These are phyloP conservation scores for Polypterus senegalus DNA, from an alignment of 2,113 vertebrate species.

Conservation along the genomic window DNA sequence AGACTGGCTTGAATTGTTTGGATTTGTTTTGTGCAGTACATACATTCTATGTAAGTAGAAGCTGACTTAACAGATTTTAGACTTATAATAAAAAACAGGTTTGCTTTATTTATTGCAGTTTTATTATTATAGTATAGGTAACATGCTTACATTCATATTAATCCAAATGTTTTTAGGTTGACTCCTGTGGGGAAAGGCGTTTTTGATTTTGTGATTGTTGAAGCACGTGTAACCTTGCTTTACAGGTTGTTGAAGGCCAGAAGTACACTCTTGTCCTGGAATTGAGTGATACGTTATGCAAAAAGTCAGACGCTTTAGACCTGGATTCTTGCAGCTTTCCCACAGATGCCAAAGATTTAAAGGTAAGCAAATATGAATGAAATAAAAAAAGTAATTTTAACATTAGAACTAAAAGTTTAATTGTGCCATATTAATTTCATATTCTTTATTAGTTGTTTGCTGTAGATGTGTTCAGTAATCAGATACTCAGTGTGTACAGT, in stretches of 20 bases:
- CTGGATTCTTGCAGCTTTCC: conserved; percentile 40
- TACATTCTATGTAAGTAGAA: no score
- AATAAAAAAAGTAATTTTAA: neutral
- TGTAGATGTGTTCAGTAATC: neutral
- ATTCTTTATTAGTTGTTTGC: no score
- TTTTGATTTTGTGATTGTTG: no score
- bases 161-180: no score
- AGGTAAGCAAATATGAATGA: conserved; percentile 38
- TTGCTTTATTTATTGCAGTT: no score
- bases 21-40: no score
- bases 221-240: conserved; percentile 11
- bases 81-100: no score
- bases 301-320: conserved; percentile 37
- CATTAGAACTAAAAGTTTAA: neutral
- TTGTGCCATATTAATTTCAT: neutral
- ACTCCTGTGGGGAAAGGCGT: no score
- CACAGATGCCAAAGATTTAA: conserved; percentile 49
- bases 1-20: no score
- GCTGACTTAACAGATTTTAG: no score
- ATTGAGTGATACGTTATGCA: conserved; percentile 57
- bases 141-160: no score
- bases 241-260: conserved; percentile 64
- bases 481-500: neutral
- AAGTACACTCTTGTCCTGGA: conserved; percentile 58
- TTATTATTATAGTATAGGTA: no score